Base-by-base conservation (phyloP, 2,888 invertebrate species). In the Mythimna lalbum region DNA sequence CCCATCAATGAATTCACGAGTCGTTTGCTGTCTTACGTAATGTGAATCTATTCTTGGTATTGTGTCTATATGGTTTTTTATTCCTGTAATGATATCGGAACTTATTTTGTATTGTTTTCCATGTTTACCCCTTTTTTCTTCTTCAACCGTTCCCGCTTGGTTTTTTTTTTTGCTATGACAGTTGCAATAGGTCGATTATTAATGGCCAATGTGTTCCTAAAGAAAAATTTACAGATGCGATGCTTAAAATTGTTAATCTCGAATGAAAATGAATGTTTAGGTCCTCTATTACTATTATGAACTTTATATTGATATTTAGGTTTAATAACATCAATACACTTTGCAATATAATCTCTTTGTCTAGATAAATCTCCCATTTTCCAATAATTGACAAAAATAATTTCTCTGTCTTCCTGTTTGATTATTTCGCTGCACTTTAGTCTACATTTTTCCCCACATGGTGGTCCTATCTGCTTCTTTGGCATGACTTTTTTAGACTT, bases 231-330 rank as follows among this genome's bases (percentile, higher is more conserved):
- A 75, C 80, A 82, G 21, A 84, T 68, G 10, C 73, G 73, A 36
- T 55, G 60, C 56, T 69, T 72, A 63, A 27, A 6, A 69, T 61
- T 66, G 31, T 72, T 71, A 91, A 93, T 77, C 23, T 66, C 62
- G 53, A 80, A 71, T 60, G 53, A 67, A 89, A 89, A 82, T 43
- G 52, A 63, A 63, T 67, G 62, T 62, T 75, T 75, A 57, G 69
- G 75, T 47, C 64, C 67, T 70, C 80, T 76, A 63, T 69, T 71
- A 1, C 61, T 71, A 43, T 76, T 70, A 23, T 73, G 62, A 49
- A 63, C 59, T 47, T 71, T 77, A 72, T 73, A 69, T 73, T 77
- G 73, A 69, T 76, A 78, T 6, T 59, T 66, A 61, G 74, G 76
- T 52, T 0, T 64, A 66, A 74, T 77, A 39, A 63, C 65, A 61